phyloP scores from a whole-genome alignment of 1,140 invertebrate genomes.

The Mycetomoellerius zeteki region DNA sequence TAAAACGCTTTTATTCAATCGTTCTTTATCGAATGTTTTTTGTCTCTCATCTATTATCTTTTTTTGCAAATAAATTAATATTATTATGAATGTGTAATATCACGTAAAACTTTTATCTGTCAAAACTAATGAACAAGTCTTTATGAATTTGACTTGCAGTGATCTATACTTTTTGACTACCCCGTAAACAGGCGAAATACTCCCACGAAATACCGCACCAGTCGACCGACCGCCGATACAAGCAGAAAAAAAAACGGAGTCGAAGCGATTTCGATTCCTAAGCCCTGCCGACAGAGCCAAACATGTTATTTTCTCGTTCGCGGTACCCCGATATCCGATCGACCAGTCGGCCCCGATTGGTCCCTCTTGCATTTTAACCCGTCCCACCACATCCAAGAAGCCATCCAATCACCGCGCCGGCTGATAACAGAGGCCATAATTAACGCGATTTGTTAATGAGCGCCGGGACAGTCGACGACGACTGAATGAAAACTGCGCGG shows the following conservation, averaged over 20 bases:
- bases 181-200: neutral
- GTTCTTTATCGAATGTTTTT: neutral
- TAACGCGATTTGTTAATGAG: slow-evolving; percentile 84
- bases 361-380: slow-evolving; percentile 72
- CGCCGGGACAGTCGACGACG: slow-evolving; percentile 65
- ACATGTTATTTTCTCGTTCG: slow-evolving; percentile 82
- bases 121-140: neutral
- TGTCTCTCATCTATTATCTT: neutral
- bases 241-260: neutral
- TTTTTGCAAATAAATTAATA: neutral
- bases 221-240: neutral
- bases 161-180: slow-evolving; percentile 10
- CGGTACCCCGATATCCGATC: slow-evolving; percentile 79
- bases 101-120: neutral
- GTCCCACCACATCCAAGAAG: slow-evolving; percentile 73
- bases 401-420: slow-evolving; percentile 78
- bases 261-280: slow-evolving; percentile 75
- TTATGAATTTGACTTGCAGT: neutral
- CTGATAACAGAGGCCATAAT: slow-evolving; percentile 84
- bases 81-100: neutral
- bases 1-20: neutral
- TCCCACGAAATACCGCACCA: slow-evolving; percentile 34
- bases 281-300: slow-evolving; percentile 73
- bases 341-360: slow-evolving; percentile 77
- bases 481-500: slow-evolving; percentile 78